Evolutionary conservation across 2,113 vertebrate genomes (phyloP), one percentile per base, ranked within the genome.

Genomic region (Vulpes vulpes): DNA sequence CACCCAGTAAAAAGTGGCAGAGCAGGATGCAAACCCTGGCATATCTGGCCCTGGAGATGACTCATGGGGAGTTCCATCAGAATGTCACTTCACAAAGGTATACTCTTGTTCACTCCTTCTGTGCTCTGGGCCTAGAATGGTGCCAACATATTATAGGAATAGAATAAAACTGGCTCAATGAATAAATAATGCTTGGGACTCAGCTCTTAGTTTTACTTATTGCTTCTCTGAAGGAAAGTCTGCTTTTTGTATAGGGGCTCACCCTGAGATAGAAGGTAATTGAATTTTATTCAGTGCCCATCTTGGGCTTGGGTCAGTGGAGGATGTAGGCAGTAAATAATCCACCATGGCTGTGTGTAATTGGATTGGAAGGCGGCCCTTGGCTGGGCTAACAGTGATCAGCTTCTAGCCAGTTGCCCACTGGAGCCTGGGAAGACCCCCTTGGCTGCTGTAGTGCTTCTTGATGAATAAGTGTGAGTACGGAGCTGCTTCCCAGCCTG

Each of bases 361-460:
- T 97, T 99, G 96, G 81, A 98, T 98, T 98, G 98, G 97, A 98
- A 98, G 86, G 85, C 89, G 83, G 95, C 96, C 97, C 95, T 91
- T 0, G 20, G 94, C 97, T 97, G 96, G 97, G 97, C 60, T 88
- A 89, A 96, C 93, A 73, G 11, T 96, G 27, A 95, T 98, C 65
- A 93, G 55, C 79, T 98, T 94, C 80, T 2, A 93, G 94, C 93
- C 97, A 95, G 43, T 93, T 95, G 90, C 43, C 0, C 15, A 73
- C 93, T 94, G 96, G 95, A 94, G 85, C 30, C 79, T 22, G 25
- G 8, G 59, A 98, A 97, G 95, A 98, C 78, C 95, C 96, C 91
- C 94, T 97, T 93, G 97, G 95, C 97, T 98, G 64, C 73, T 6
- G 0, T 82, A 67, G 30, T 0, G 84, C 3, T 91, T 88, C 16